Conservation (phyloP, 2,888 invertebrate genomes). For the Lycophotia porphyrea region DNA sequence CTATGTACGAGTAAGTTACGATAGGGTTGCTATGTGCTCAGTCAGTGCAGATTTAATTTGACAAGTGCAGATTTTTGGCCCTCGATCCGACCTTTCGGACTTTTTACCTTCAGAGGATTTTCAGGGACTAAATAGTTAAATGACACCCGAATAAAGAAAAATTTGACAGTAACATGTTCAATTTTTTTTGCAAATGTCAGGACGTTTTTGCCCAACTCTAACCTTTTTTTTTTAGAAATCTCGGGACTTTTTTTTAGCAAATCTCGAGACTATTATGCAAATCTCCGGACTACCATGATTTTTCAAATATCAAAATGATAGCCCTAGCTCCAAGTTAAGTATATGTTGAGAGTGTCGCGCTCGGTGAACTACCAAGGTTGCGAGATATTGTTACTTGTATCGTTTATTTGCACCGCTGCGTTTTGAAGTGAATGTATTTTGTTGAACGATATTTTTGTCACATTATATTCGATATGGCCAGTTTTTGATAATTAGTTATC, state of each 20-base stretch:
- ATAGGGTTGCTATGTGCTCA: background rate
- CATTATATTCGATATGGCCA: conserved; percentile 1
- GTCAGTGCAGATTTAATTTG: background rate
- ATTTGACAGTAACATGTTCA: background rate
- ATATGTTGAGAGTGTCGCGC: conserved; percentile 52
- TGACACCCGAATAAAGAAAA: background rate
- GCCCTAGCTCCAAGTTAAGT: conserved; percentile 13
- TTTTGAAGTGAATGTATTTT: conserved; percentile 47
- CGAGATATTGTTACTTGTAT: conserved; percentile 61
- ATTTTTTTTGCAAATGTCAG: background rate
- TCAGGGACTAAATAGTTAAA: background rate
- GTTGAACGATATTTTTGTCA: conserved; percentile 42
- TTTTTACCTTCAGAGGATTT: background rate
- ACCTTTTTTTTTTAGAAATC: too few species aligned
- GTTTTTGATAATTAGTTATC: conserved; percentile 8
- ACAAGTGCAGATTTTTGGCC: background rate
- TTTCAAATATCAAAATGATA: background rate
- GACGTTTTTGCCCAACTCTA: too few species aligned
- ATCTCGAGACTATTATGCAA: background rate
- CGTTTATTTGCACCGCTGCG: conserved; percentile 60
- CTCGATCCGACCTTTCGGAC: background rate
- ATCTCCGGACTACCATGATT: background rate
- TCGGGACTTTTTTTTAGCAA: background rate
- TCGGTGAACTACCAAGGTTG: conserved; percentile 73
- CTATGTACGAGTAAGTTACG: conserved; percentile 14